Percentiles rank a stretch among this genome's conserved stretches.
These are phyloP conservation scores for Ellobius talpinus DNA, from an alignment of 2,113 vertebrate genomes.

Conservation along the genomic window DNA sequence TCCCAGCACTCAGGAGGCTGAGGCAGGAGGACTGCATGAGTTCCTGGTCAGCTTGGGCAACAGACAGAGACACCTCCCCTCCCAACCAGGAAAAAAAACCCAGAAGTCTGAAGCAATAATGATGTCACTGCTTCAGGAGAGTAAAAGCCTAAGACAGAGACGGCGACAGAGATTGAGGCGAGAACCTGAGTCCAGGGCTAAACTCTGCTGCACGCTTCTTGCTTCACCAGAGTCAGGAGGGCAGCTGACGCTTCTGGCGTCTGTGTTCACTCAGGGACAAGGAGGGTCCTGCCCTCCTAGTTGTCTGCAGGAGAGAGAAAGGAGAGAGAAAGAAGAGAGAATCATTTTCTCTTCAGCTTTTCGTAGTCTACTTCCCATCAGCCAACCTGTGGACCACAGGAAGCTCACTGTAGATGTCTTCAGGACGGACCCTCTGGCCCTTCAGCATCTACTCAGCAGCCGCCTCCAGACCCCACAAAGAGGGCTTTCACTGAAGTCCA, in stretches of 20 bases:
- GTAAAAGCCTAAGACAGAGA: not conserved
- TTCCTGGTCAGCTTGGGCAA: not conserved
- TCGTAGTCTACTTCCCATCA: not conserved
- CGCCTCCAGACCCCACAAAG: too few species aligned
- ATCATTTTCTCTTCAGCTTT: not conserved
- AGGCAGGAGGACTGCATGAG: not conserved
- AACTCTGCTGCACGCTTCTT: rapidly evolving
- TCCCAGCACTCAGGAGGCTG: not conserved
- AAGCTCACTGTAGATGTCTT: not conserved
- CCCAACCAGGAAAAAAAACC: not conserved
- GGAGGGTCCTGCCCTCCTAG: not conserved
- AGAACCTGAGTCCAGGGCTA: rapidly evolving
- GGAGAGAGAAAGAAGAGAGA: not conserved
- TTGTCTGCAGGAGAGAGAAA: not conserved
- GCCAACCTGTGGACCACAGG: not conserved
- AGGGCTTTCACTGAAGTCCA: not conserved
- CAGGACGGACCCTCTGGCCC: not conserved
- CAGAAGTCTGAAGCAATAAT: not conserved
- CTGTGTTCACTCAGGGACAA: not conserved
- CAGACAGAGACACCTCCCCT: not conserved
- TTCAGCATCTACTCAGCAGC: not conserved
- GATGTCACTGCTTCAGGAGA: not conserved
- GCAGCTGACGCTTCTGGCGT: not conserved
- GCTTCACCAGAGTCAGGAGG: not conserved
- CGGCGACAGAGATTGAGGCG: not conserved